Percentiles rank a stretch among this genome's conserved stretches.
Conservation (phyloP, 2,888 invertebrate species). For the Lottia gigantea region DNA sequence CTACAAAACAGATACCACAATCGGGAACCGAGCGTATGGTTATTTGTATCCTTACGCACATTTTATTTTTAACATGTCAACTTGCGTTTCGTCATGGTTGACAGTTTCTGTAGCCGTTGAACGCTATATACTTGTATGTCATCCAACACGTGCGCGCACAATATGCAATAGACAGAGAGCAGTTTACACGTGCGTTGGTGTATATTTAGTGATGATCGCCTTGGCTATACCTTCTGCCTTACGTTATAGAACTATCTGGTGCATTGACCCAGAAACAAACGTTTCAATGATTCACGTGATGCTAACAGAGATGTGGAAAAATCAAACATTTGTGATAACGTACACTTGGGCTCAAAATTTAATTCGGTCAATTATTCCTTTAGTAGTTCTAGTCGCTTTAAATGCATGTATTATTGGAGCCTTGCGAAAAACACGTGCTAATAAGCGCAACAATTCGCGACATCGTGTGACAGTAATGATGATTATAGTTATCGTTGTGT, state of each 20-base stretch:
- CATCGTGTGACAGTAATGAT: constrained; percentile 58
- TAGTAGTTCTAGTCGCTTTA: constrained; percentile 37
- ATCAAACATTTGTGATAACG: constrained; percentile 33
- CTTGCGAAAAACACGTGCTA: constrained; percentile 30
- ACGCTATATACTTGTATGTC: constrained; percentile 60
- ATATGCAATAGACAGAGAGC: constrained; percentile 54
- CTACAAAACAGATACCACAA: constrained; percentile 38
- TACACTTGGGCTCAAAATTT: constrained; percentile 44
- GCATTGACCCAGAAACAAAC: constrained; percentile 23
- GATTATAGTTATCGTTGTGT: constrained; percentile 59
- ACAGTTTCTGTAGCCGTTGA: constrained; percentile 63
- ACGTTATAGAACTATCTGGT: constrained; percentile 34
- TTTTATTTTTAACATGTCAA: constrained; percentile 58
- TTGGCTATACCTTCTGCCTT: constrained; percentile 44
- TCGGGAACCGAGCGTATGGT: constrained; percentile 44
- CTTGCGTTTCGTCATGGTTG: constrained; percentile 59
- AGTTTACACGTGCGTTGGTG: constrained; percentile 28
- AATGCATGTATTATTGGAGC: constrained; percentile 43
- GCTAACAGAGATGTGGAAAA: constrained; percentile 35
- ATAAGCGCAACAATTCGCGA: not conserved
- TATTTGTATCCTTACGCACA: constrained; percentile 62
- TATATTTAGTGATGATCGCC: constrained; percentile 37
- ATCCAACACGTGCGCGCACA: constrained; percentile 50
- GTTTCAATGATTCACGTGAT: constrained; percentile 24
- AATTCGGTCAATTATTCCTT: constrained; percentile 44